Conservation (phyloP, 2,113 vertebrate species). For the Mystacornis crossleyi region DNA sequence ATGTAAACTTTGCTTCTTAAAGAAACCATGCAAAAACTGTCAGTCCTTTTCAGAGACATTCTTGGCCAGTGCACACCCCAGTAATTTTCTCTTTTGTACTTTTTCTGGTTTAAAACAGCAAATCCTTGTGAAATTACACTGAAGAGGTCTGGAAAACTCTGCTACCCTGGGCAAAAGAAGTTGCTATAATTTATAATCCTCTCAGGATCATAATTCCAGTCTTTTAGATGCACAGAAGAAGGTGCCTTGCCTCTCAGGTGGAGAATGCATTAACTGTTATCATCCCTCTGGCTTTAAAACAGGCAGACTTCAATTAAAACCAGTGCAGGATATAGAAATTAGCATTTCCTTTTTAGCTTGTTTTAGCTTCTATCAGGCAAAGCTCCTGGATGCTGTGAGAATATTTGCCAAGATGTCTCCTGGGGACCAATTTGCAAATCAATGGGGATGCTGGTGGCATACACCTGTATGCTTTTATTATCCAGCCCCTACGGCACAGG, state of each 20-base stretch:
- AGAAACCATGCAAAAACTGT: neutral
- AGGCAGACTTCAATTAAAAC: neutral
- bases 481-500: neutral
- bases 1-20: neutral
- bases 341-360: neutral
- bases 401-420: neutral
- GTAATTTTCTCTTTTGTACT: neutral
- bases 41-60: neutral
- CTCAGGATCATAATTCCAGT: neutral
- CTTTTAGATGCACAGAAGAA: neutral
- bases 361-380: neutral
- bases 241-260: neutral
- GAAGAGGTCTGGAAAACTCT: neutral
- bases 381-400: neutral
- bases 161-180: neutral
- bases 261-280: neutral
- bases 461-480: neutral
- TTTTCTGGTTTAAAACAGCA: neutral
- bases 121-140: neutral
- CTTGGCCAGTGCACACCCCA: neutral
- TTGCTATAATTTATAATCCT: neutral
- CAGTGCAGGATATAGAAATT: neutral
- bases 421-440: conserved; percentile 5
- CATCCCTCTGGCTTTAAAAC: neutral
- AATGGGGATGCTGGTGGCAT: neutral